Percentiles rank a stretch among this genome's conserved stretches.
Conservation (phyloP, 1,140 invertebrate genomes). For the Rhopalosiphum padi region DNA sequence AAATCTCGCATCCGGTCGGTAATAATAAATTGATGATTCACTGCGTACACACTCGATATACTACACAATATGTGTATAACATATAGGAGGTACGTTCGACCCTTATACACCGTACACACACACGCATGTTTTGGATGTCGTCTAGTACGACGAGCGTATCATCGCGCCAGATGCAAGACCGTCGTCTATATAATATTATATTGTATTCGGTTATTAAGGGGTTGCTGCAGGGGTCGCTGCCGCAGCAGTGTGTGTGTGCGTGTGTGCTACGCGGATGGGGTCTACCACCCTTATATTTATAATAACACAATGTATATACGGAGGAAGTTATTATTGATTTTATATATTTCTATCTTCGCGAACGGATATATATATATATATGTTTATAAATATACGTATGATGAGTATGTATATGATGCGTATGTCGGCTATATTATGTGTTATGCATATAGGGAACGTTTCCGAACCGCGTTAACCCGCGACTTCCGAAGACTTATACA, state of each 20-base stretch:
- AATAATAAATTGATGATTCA: constrained; percentile 38
- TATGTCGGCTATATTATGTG: background rate
- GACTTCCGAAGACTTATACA: constrained; percentile 3
- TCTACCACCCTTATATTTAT: constrained; percentile 26
- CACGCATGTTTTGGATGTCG: background rate
- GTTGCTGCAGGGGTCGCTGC: background rate
- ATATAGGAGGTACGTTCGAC: background rate
- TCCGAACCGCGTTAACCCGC: background rate
- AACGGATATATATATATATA: background rate
- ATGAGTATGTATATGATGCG: background rate
- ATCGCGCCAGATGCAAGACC: constrained; percentile 36
- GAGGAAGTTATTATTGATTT: constrained; percentile 39
- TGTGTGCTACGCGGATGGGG: background rate
- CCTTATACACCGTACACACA: background rate
- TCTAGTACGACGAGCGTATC: background rate
- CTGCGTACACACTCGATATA: background rate
- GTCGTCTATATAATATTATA: background rate
- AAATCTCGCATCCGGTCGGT: background rate
- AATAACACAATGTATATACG: background rate
- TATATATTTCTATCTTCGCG: constrained; percentile 13
- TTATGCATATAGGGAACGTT: background rate
- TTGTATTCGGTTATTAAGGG: constrained; percentile 22
- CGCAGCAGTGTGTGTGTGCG: too few relatives aligned
- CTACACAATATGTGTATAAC: background rate
- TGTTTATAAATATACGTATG: background rate